A percentile compares a stretch with the other conserved stretches of the same genome.
These are phyloP conservation scores for Protophormia terraenovae DNA, from an alignment of 2,888 invertebrate genomes.

Conservation along the genomic window DNA sequence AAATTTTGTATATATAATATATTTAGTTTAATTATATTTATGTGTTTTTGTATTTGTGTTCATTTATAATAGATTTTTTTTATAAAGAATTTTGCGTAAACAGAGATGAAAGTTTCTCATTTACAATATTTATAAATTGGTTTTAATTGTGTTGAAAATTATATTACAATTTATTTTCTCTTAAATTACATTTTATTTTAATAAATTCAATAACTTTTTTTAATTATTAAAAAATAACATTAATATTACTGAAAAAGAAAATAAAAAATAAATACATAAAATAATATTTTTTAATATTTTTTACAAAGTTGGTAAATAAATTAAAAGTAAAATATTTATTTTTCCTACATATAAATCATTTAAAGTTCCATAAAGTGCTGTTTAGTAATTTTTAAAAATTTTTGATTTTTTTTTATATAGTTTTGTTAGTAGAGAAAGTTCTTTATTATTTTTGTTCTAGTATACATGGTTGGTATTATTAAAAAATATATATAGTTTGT, in stretches of 20 bases:
- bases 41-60: not conserved
- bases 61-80: not conserved
- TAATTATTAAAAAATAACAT: not conserved
- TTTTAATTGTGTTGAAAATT: not conserved
- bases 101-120: not conserved
- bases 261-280: not conserved
- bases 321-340: not conserved
- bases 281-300: not conserved
- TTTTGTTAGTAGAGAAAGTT: not conserved
- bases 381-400: not conserved
- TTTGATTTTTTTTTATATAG: not conserved
- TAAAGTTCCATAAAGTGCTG: not conserved
- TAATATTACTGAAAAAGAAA: not conserved
- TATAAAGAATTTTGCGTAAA: not conserved
- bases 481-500: not conserved
- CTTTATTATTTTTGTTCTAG: not conserved
- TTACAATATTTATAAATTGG: conserved; percentile 3
- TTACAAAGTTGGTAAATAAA: not conserved
- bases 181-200: not conserved
- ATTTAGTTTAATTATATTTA: conserved; percentile 1
- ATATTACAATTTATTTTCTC: not conserved
- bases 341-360: not conserved
- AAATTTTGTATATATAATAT: conserved; percentile 28
- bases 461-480: not conserved
- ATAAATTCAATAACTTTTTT: not conserved